These are phyloP conservation scores for Scolanthus callimorphus DNA, from an alignment of 92 coral and sea anemone species.

Conservation along the genomic window DNA sequence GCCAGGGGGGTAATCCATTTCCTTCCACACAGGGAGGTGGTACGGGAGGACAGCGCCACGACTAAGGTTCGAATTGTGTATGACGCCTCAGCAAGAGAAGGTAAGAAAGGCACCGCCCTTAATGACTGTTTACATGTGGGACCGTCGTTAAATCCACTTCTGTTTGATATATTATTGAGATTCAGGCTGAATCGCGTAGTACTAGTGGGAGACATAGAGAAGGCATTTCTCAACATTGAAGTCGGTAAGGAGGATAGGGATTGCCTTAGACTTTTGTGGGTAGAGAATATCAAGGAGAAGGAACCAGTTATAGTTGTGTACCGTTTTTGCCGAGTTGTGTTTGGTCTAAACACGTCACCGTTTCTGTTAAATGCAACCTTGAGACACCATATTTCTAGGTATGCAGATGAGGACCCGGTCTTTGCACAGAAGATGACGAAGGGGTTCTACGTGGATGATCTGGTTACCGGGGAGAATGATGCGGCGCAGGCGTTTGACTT, in stretches of 20 bases:
- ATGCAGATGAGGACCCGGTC: conserved; percentile 23
- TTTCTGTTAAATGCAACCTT: conserved; percentile 58
- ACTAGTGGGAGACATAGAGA: conserved; percentile 1
- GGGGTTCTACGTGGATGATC: conserved; percentile 47
- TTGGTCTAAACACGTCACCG: conserved; percentile 54
- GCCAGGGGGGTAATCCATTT: conserved; percentile 1
- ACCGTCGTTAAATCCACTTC: no score
- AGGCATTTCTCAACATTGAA: conserved; percentile 4
- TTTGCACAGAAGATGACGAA: conserved; percentile 42
- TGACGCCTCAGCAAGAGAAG: conserved; percentile 28
- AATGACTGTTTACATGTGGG: no score
- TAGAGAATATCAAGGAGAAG: conserved; percentile 8
- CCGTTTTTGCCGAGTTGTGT: conserved; percentile 51
- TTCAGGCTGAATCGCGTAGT: no score
- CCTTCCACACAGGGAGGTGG: conserved; percentile 27
- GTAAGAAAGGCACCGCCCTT: not conserved
- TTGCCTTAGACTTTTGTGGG: conserved; percentile 48
- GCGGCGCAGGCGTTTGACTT: not conserved
- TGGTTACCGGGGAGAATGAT: conserved; percentile 42
- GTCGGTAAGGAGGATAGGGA: conserved; percentile 43
- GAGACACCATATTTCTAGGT: conserved; percentile 46
- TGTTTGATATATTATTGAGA: no score
- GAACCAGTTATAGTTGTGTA: conserved; percentile 15
- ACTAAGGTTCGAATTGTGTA: conserved; percentile 39
- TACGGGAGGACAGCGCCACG: conserved; percentile 20